These are phyloP conservation scores for Oconnorella tubifera DNA, from an alignment of 2,888 invertebrate genomes.

Conservation along the genomic window DNA sequence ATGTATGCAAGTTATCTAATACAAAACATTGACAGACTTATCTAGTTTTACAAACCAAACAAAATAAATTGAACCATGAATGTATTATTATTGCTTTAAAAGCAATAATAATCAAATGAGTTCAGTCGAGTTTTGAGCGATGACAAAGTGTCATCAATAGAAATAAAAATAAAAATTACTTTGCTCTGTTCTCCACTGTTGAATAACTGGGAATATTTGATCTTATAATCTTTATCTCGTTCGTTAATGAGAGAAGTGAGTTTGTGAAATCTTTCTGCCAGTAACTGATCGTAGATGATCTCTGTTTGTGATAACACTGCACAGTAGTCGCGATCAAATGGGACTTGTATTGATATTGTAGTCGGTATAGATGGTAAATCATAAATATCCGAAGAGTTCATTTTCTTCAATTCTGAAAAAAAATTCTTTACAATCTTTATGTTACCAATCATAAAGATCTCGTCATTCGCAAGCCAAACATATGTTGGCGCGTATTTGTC, in stretches of 20 bases:
- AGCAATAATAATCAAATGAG: no score
- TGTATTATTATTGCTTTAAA: no score
- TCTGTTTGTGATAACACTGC: slow-evolving; percentile 11
- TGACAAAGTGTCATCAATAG: no score
- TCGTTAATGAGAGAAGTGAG: slow-evolving; percentile 1
- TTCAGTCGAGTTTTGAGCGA: no score
- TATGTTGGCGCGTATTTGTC: no score
- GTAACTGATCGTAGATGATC: slow-evolving; percentile 12
- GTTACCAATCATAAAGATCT: no score
- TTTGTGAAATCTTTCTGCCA: slow-evolving; percentile 13
- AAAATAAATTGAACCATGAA: background rate
- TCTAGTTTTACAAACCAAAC: background rate
- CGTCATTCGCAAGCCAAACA: no score
- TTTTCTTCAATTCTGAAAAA: no score
- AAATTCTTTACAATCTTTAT: no score
- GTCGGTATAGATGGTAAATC: background rate
- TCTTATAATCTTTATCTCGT: background rate
- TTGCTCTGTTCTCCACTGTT: background rate
- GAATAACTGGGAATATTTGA: slow-evolving; percentile 1
- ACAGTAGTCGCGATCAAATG: slow-evolving; percentile 2
- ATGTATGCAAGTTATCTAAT: no score
- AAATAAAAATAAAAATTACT: no score
- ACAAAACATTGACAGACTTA: no score
- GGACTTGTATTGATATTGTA: background rate
- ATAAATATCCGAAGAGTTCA: background rate